Evolutionary conservation across 2,888 invertebrate species (phyloP).

Genomic region (Syritta pipiens): DNA sequence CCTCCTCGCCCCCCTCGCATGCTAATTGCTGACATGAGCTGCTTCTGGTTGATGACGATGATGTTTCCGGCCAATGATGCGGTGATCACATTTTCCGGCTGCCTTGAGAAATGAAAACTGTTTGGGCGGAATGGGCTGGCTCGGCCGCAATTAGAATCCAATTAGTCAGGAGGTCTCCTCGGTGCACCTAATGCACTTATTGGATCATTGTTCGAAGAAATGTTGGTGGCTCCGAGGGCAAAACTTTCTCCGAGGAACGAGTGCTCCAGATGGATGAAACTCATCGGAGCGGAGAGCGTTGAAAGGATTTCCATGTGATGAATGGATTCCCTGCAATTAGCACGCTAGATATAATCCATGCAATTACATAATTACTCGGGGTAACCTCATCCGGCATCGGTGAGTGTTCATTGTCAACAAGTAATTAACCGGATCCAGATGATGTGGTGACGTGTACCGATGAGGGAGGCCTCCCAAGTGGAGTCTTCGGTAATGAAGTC

Average conservation of each 20-base stretch:
- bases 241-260: no score
- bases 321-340: constrained; percentile 43
- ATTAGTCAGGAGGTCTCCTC: constrained; percentile 38
- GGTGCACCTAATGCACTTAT: constrained; percentile 26
- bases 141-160: constrained; percentile 40
- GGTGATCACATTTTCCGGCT: constrained; percentile 42
- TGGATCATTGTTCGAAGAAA: constrained; percentile 17
- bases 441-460: constrained; percentile 4
- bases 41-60: constrained; percentile 31
- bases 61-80: constrained; percentile 29
- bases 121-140: constrained; percentile 9
- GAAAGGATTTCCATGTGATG: constrained; percentile 14
- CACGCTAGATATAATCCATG: constrained; percentile 44
- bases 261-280: no score
- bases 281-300: constrained; percentile 39
- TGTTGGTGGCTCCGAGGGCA: background rate
- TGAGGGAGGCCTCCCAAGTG: background rate
- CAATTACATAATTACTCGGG: constrained; percentile 35
- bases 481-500: background rate
- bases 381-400: background rate
- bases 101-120: constrained; percentile 24
- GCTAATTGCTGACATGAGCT: constrained; percentile 49
- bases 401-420: constrained; percentile 32
- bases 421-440: constrained; percentile 37
- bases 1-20: constrained; percentile 11